A percentile compares a stretch with the other conserved stretches of the same genome.
Evolutionary conservation across 2,888 invertebrate genomes (phyloP).

Genomic region (Ganaspis brasiliensis): DNA sequence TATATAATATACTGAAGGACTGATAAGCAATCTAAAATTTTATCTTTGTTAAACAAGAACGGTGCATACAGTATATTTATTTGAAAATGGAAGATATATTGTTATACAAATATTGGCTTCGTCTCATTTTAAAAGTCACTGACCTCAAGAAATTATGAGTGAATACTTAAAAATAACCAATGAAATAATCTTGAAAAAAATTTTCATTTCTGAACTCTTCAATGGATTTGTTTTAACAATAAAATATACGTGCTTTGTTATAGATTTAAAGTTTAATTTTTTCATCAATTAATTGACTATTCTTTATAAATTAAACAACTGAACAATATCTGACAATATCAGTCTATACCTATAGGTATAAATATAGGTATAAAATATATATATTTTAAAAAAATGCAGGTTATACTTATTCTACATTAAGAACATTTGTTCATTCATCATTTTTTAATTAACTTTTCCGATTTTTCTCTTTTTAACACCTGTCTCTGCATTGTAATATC

Average conservation of each 20-base stretch:
- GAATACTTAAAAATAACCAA: not conserved
- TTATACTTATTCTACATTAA: no score
- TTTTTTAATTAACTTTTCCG: not conserved
- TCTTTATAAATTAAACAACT: no score
- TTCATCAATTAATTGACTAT: no score
- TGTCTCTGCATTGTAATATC: not conserved
- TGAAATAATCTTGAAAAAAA: no score
- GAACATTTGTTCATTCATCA: not conserved
- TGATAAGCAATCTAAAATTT: not conserved
- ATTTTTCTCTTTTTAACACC: not conserved
- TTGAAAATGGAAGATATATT: conserved; percentile 17
- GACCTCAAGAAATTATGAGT: not conserved
- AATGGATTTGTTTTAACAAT: no score
- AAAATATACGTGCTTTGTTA: no score
- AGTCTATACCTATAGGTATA: no score
- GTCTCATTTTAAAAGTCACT: not conserved
- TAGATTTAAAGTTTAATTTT: no score
- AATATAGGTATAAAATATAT: no score
- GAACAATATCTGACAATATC: no score
- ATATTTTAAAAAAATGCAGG: no score
- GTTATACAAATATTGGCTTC: conserved; percentile 16
- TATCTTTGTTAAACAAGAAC: conserved; percentile 6
- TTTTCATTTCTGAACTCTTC: no score
- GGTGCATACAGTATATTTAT: not conserved
- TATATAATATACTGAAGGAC: not conserved